A percentile compares a stretch with the other conserved stretches of the same genome.
Evolutionary conservation across 2,797 vertebrate species (phyloP).

Genomic region (Danionella dracula): DNA sequence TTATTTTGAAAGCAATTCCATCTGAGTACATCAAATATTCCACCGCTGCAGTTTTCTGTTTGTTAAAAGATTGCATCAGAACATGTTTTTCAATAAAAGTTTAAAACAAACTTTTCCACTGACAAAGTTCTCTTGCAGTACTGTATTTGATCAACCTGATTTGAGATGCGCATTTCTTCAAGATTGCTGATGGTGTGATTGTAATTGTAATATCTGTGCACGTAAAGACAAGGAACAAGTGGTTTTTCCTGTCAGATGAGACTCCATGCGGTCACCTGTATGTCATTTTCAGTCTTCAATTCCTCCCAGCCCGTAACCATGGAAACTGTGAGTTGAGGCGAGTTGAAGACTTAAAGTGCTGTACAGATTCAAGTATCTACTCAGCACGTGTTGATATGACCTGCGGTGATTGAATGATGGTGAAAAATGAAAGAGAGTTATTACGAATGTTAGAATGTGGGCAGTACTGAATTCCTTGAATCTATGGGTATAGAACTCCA

Average conservation of each 20-base stretch:
- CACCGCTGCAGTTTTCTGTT: background rate
- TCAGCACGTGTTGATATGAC: constrained; percentile 46
- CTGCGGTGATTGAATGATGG: constrained; percentile 14
- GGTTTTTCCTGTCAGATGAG: constrained; percentile 49
- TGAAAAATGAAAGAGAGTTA: background rate
- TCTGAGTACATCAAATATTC: background rate
- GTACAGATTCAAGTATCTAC: constrained; percentile 67
- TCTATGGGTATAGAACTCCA: constrained; percentile 26
- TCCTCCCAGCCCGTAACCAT: constrained; percentile 78
- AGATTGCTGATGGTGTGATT: background rate
- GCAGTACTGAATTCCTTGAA: background rate
- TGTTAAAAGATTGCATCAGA: background rate
- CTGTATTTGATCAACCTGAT: background rate
- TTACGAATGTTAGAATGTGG: background rate
- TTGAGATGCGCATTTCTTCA: background rate
- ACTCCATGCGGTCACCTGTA: constrained; percentile 60
- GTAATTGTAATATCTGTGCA: constrained; percentile 5
- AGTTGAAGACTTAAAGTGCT: constrained; percentile 83
- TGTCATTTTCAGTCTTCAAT: constrained; percentile 84
- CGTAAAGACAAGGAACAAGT: constrained; percentile 65
- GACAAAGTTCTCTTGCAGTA: background rate
- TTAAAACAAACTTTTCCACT: background rate
- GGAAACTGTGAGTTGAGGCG: constrained; percentile 77
- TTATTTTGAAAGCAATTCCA: background rate
- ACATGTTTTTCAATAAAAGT: background rate